Percentiles rank a stretch among this genome's conserved stretches.
Conservation (phyloP, 2,113 vertebrate species). For the Limnothrissa miodon region DNA sequence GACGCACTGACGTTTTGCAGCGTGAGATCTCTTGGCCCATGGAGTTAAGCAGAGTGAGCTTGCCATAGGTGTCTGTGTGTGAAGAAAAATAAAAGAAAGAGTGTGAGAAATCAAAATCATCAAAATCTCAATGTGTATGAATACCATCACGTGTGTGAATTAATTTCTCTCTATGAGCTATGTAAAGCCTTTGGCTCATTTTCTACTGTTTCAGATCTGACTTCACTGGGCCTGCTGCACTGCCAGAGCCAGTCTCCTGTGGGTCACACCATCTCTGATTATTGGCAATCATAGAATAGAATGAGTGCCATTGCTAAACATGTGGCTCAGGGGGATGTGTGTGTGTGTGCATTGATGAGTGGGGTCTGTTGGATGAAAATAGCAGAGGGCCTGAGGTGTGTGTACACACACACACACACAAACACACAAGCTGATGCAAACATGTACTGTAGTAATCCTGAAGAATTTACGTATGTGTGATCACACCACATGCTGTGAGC, state of each 20-base stretch:
- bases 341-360: too few relatives aligned
- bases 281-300: not conserved
- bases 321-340: not conserved
- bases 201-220: not conserved
- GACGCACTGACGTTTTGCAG: slow-evolving; percentile 91
- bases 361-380: not conserved
- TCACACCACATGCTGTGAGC: slow-evolving; percentile 1
- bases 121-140: not conserved
- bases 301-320: not conserved
- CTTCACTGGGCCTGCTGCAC: not conserved
- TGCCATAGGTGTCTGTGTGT: slow-evolving; percentile 84
- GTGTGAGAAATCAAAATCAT: not conserved
- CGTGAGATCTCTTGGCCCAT: slow-evolving; percentile 91
- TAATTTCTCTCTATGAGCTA: not conserved
- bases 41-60: slow-evolving; percentile 89
- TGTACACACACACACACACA: not conserved
- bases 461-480: slow-evolving; percentile 7
- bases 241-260: not conserved
- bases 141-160: not conserved
- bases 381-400: not conserved
- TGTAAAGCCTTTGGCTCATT: not conserved
- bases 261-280: not conserved
- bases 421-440: slow-evolving; percentile 3
- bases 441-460: not conserved
- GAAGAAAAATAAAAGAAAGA: slow-evolving; percentile 9